These are phyloP conservation scores for Chymomyza costata DNA, from an alignment of 1,140 invertebrate genomes.

Conservation along the genomic window DNA sequence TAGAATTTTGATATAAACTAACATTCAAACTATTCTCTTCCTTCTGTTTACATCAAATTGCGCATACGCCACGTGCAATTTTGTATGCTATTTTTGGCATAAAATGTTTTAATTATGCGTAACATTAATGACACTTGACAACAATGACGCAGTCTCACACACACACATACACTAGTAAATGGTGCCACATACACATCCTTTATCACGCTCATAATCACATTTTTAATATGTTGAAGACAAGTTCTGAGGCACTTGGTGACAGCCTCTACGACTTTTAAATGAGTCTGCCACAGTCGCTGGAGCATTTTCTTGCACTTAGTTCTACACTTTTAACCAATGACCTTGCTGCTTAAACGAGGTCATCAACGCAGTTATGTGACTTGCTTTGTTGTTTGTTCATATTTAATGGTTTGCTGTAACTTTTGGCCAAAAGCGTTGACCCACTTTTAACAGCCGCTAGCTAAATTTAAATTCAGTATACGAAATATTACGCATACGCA, in stretches of 20 bases:
- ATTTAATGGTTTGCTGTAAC: no score
- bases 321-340: constrained; percentile 34
- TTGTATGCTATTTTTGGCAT: constrained; percentile 48
- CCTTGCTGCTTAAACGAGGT: constrained; percentile 47
- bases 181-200: constrained; percentile 8
- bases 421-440: no score
- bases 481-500: no score
- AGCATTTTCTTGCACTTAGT: no score
- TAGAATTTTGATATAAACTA: no score
- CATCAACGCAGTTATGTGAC: constrained; percentile 16
- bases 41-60: no score
- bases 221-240: constrained; percentile 52
- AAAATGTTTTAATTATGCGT: constrained; percentile 59
- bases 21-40: no score
- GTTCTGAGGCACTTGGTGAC: constrained; percentile 3
- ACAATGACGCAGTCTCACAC: constrained; percentile 13
- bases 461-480: no score
- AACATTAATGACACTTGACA: constrained; percentile 49
- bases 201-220: constrained; percentile 48
- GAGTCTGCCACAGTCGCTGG: no score
- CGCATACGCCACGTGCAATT: constrained; percentile 29
- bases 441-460: no score
- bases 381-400: no score
- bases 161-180: constrained; percentile 13
- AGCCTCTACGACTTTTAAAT: no score